Conservation (phyloP, 2,797 vertebrate genomes). For the Nasua narica region DNA sequence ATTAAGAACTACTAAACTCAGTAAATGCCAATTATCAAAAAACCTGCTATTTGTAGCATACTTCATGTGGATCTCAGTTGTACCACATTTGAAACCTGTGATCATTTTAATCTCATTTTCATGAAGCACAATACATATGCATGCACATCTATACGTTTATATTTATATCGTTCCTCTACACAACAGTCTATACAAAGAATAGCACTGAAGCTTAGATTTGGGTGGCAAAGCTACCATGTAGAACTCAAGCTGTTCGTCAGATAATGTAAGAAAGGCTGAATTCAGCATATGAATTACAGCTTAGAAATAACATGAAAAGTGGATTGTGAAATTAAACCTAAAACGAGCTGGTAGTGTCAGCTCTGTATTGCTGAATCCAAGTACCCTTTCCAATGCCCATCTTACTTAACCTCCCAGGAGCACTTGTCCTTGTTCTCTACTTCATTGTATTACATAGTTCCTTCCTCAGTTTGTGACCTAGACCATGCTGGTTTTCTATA, state of each 20-base stretch:
- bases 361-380: neutral
- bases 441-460: neutral
- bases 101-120: neutral
- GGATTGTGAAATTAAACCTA: neutral
- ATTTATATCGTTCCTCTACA: neutral
- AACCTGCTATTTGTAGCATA: neutral
- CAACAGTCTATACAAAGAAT: neutral
- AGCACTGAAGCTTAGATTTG: neutral
- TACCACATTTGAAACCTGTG: neutral
- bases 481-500: neutral
- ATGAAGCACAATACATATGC: neutral
- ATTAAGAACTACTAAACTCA: neutral
- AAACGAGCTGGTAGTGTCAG: neutral
- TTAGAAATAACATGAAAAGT: neutral
- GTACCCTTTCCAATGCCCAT: neutral
- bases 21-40: neutral
- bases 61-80: neutral
- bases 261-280: slow-evolving; percentile 18
- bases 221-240: neutral
- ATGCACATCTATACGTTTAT: neutral
- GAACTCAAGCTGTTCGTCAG: neutral
- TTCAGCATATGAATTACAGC: neutral
- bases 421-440: neutral
- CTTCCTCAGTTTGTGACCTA: neutral
- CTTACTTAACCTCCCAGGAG: neutral